These are phyloP conservation scores for Nephrotoma flavescens DNA, from an alignment of 2,888 invertebrate species.

Conservation along the genomic window DNA sequence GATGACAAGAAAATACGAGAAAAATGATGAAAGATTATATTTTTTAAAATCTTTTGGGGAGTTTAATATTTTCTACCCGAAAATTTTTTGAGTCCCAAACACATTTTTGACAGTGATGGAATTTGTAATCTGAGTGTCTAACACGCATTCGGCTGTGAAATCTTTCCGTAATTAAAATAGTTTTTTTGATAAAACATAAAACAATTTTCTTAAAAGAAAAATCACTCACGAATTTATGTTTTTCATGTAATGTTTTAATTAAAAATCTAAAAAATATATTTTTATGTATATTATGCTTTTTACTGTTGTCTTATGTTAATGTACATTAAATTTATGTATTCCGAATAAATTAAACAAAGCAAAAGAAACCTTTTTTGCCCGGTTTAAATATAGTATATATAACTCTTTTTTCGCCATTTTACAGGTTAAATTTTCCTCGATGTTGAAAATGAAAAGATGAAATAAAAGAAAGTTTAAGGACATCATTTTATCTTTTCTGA, in stretches of 20 bases:
- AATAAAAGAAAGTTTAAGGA: not conserved
- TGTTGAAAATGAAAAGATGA: not conserved
- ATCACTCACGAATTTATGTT: not conserved
- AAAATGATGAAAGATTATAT: too few species aligned
- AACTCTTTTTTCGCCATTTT: not conserved
- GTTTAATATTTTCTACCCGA: too few species aligned
- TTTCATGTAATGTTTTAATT: not conserved
- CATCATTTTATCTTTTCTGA: not conserved
- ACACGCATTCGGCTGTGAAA: too few species aligned
- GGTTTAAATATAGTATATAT: not conserved
- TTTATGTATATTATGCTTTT: not conserved
- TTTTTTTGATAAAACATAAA: too few species aligned
- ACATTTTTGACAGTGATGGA: too few species aligned
- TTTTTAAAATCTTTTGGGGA: too few species aligned
- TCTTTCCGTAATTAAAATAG: too few species aligned
- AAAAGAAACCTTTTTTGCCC: not conserved
- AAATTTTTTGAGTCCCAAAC: too few species aligned
- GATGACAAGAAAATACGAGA: too few species aligned
- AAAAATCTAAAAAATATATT: not conserved
- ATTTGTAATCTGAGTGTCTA: too few species aligned
- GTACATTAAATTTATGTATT: not conserved
- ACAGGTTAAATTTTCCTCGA: not conserved
- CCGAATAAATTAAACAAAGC: not conserved
- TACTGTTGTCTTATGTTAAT: not conserved
- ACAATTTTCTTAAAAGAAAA: too few species aligned